A percentile compares a stretch with the other conserved stretches of the same genome.
These are phyloP conservation scores for Drosophila parvula DNA, from an alignment of 1,140 invertebrate genomes.

Conservation along the genomic window DNA sequence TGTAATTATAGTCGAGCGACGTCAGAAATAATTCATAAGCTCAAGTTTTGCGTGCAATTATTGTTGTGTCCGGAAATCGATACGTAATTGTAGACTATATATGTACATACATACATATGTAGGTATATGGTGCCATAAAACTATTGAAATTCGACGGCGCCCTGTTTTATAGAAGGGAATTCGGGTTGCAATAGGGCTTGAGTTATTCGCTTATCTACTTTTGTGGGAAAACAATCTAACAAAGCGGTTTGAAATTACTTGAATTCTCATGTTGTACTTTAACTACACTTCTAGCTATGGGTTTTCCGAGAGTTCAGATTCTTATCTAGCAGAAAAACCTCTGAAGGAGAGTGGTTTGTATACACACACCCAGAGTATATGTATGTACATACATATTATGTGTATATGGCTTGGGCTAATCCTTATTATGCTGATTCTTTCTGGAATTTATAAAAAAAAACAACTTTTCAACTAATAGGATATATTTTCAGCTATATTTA, in stretches of 20 bases:
- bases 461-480: too few relatives aligned
- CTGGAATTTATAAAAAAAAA: too few relatives aligned
- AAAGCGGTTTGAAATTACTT: background rate
- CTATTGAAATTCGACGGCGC: background rate
- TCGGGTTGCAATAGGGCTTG: background rate
- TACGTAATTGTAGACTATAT: conserved; percentile 15
- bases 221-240: too few relatives aligned
- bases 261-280: background rate
- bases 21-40: conserved; percentile 13
- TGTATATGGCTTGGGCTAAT: too few relatives aligned
- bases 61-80: conserved; percentile 1
- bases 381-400: too few relatives aligned
- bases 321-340: background rate
- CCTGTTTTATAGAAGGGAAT: background rate
- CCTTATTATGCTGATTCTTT: too few relatives aligned
- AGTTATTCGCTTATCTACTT: background rate
- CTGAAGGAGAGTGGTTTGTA: background rate
- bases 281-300: too few relatives aligned
- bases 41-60: conserved; percentile 2
- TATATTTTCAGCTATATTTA: too few relatives aligned
- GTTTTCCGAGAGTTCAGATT: background rate
- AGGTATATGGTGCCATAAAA: conserved; percentile 7
- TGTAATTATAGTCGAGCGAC: conserved; percentile 29
- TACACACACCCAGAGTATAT: background rate
- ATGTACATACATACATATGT: too few relatives aligned